phyloP scores from a whole-genome alignment of 2,113 vertebrate species.

The Lutjanus erythropterus region DNA sequence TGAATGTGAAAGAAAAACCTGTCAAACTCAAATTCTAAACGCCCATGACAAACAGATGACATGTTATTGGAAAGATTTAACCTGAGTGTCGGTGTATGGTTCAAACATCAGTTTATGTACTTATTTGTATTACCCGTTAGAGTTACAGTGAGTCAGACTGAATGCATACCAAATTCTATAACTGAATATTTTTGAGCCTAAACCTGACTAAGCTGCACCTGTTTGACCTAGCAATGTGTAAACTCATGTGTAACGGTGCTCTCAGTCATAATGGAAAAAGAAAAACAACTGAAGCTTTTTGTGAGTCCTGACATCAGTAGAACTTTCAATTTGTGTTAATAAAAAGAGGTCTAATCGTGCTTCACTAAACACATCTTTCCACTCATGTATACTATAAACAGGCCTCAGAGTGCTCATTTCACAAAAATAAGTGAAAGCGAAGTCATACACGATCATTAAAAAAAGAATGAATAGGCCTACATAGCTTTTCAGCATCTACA shows the following conservation, averaged over 20 bases:
- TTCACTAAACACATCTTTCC: not conserved
- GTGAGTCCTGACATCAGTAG: not conserved
- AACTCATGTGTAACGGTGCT: no score
- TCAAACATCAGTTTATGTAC: not conserved
- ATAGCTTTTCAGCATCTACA: no score
- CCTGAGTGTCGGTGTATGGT: not conserved
- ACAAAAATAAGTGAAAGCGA: not conserved
- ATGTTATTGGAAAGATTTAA: not conserved
- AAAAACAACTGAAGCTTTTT: not conserved
- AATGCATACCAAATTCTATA: not conserved
- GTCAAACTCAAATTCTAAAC: conserved; percentile 26
- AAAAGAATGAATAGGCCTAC: not conserved
- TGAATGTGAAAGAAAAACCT: conserved; percentile 37
- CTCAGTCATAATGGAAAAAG: not conserved
- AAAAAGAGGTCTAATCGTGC: not conserved
- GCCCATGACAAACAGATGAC: not conserved
- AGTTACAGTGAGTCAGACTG: not conserved
- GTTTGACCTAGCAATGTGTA: no score
- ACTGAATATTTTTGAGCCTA: no score
- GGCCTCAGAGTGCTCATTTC: not conserved
- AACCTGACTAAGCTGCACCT: no score
- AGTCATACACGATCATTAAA: not conserved
- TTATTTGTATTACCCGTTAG: not conserved
- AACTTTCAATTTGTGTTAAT: conserved; percentile 13
- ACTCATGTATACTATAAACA: not conserved